These are phyloP conservation scores for Flexamia atlantica DNA, from an alignment of 2,888 invertebrate species.

Conservation along the genomic window DNA sequence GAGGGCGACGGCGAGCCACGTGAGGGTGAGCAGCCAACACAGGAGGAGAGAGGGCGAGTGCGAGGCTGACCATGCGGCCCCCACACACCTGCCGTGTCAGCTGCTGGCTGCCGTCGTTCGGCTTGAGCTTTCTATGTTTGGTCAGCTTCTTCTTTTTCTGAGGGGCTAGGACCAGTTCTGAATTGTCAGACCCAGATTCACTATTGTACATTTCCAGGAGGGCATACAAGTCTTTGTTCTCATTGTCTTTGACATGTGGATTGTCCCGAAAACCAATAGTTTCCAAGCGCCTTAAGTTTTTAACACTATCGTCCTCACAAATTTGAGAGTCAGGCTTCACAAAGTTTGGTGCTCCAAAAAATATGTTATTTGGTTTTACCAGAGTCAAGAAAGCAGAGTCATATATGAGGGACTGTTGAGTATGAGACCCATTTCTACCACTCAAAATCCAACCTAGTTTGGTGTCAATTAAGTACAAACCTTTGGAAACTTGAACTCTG, in stretches of 20 bases:
- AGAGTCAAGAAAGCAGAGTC: no score
- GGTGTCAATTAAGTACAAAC: no score
- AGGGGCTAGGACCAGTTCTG: constrained; percentile 77
- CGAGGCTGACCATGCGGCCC: constrained; percentile 51
- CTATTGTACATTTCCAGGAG: constrained; percentile 79
- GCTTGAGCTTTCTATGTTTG: constrained; percentile 49
- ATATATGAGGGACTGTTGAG: no score
- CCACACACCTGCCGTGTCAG: constrained; percentile 43
- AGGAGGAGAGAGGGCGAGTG: constrained; percentile 70
- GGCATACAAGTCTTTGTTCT: constrained; percentile 81
- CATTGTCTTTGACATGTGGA: no score
- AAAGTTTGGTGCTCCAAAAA: no score
- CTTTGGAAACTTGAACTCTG: no score
- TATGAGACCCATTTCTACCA: no score
- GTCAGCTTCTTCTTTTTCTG: constrained; percentile 79
- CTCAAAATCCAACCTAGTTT: no score
- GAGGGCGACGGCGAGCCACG: constrained; percentile 74
- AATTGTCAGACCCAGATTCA: constrained; percentile 80
- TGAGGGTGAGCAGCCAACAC: constrained; percentile 73
- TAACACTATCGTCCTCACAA: no score
- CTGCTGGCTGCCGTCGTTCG: background rate
- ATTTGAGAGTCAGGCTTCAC: no score
- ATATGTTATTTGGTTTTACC: background rate
- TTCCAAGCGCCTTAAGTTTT: no score
- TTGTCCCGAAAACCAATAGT: no score